Base-by-base conservation (phyloP, 2,113 vertebrate species). In the Rhinolophus ferrumequinum region DNA sequence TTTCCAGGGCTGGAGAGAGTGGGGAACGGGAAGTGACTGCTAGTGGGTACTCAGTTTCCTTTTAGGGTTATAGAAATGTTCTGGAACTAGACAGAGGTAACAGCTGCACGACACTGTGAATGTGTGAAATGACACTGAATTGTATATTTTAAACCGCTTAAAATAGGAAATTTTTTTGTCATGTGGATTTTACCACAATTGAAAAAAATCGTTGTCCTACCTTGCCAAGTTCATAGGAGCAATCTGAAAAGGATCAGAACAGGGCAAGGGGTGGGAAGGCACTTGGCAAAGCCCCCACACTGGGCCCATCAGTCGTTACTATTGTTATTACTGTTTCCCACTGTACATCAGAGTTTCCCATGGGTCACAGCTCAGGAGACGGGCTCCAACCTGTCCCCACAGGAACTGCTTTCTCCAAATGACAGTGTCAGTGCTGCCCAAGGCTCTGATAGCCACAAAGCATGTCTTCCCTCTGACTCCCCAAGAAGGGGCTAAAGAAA, bases 281-380 rank as follows among this genome's bases (percentile, higher is more conserved):
- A 0, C 60, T 6, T 1, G 0, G 2, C 11, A 33, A 4, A 1
- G 22, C 60, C 50, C 2, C 41, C 22, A 5, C 2, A 4, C 44
- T 6, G 14, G 6, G 73, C 3, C 3, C 0, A 0, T 16, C 22
- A 64, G 70, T 67, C 1, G 0, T 6, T 1, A 0, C 6, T 38
- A 1, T 2, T 21, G 3, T 3, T 22, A 0, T 1, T 0, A 0
- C 1, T 18, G 0, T 24, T 19, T 66, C 14, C 16, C 33, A 6
- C 54, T 18, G 4, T 7, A 22, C 14, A 6, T 4, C 16, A 2
- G 28, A 10, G 15, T 41, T 33, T 26, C 64, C 66, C 47, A 5
- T 0, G 7, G 22, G 64, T 75, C 83, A 38, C 14, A 38, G 90
- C 58, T 33, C 54, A n/a, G 72, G 41, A 50, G 58, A 33, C 24